Evolutionary conservation across 1,140 invertebrate species (phyloP).

Genomic region (Fragariocoptes setiger): DNA sequence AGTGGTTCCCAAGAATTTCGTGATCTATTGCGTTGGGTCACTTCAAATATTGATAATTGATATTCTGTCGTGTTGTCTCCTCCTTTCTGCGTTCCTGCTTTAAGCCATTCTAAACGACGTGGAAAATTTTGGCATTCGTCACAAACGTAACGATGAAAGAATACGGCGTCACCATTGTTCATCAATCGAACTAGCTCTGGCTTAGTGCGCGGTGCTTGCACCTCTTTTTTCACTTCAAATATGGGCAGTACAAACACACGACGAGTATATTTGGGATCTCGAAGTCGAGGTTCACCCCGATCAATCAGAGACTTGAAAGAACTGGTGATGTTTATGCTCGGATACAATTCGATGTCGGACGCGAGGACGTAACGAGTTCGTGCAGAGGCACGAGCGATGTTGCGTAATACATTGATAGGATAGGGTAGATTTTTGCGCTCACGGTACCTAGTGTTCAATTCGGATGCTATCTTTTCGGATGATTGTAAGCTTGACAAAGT

Average conservation of each 20-base stretch:
- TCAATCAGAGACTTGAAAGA: slow-evolving; percentile 7
- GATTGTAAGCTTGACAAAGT: not conserved
- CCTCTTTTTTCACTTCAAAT: slow-evolving; percentile 34
- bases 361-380: slow-evolving; percentile 13
- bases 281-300: not conserved
- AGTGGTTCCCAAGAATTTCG: slow-evolving; percentile 49
- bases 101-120: slow-evolving; percentile 18
- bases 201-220: slow-evolving; percentile 37
- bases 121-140: slow-evolving; percentile 58
- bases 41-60: slow-evolving; percentile 40
- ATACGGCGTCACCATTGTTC: slow-evolving; percentile 27
- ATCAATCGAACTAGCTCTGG: slow-evolving; percentile 24
- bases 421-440: slow-evolving; percentile 12
- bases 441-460: slow-evolving; percentile 3
- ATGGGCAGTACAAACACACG: slow-evolving; percentile 40
- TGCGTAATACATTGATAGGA: slow-evolving; percentile 15
- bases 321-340: slow-evolving; percentile 11
- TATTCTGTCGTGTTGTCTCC: slow-evolving; percentile 22
- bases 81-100: not conserved
- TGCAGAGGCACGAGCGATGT: slow-evolving; percentile 12
- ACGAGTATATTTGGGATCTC: not conserved
- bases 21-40: slow-evolving; percentile 40
- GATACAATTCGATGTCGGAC: slow-evolving; percentile 15
- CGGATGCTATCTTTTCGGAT: not conserved
- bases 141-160: slow-evolving; percentile 64